A percentile compares a stretch with the other conserved stretches of the same genome.
These are phyloP conservation scores for Oryzias sinensis DNA, from an alignment of 2,797 vertebrate species.

Conservation along the genomic window DNA sequence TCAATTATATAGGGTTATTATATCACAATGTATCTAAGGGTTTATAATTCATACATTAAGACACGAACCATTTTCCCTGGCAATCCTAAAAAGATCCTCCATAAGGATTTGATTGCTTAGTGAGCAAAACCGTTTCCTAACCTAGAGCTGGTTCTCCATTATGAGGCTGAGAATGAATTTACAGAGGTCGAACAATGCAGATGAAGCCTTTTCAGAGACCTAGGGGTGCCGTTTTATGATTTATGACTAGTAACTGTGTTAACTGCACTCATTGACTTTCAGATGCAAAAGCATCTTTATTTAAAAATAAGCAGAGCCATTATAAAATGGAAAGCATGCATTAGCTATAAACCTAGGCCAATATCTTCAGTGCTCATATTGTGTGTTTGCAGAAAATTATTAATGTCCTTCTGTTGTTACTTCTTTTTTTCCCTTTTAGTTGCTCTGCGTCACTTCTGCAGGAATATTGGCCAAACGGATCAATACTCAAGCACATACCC, in stretches of 20 bases:
- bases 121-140: neutral
- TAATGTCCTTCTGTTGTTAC: neutral
- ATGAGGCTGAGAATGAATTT: conserved; percentile 35
- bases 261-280: conserved; percentile 62
- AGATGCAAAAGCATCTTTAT: conserved; percentile 36
- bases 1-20: too few species aligned
- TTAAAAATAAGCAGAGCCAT: conserved; percentile 31
- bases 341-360: too few species aligned
- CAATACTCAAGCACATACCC: too few species aligned
- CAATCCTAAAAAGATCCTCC: neutral
- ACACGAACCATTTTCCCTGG: neutral
- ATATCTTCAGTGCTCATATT: too few species aligned
- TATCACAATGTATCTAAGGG: too few species aligned
- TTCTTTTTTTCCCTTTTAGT: neutral
- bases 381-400: neutral
- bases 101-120: neutral
- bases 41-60: too few species aligned
- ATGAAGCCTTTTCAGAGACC: conserved; percentile 32
- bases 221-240: conserved; percentile 42
- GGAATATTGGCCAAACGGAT: conserved; percentile 29
- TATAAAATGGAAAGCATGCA: conserved; percentile 17
- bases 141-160: conserved; percentile 12
- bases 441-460: neutral
- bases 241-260: conserved; percentile 55
- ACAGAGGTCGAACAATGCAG: conserved; percentile 38